phyloP scores from a whole-genome alignment of 2,888 invertebrate genomes.

The Macaria liturata region DNA sequence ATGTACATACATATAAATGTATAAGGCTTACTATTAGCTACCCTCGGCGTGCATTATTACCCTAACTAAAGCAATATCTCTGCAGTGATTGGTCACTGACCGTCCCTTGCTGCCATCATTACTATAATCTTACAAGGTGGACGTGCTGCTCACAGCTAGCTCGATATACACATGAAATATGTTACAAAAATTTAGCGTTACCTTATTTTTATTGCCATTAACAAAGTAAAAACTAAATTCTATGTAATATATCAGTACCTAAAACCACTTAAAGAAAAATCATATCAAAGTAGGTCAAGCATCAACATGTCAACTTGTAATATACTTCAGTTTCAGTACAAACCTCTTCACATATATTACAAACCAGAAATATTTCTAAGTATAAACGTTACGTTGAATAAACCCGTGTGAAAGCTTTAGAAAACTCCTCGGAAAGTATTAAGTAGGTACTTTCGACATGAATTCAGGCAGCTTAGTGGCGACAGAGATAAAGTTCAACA shows the following conservation, averaged over 20 bases:
- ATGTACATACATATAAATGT: no score
- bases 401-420: constrained; percentile 38
- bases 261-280: constrained; percentile 1
- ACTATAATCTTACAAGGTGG: constrained; percentile 30
- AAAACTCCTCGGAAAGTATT: constrained; percentile 36
- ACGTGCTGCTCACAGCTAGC: constrained; percentile 20
- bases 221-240: no score
- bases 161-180: neutral
- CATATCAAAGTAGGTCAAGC: neutral
- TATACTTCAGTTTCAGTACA: constrained; percentile 3
- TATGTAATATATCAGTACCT: no score
- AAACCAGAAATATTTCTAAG: constrained; percentile 30
- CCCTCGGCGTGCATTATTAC: constrained; percentile 28
- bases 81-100: constrained; percentile 6
- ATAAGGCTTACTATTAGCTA: no score
- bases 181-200: no score
- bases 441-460: constrained; percentile 39
- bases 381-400: constrained; percentile 32
- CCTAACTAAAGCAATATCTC: constrained; percentile 22
- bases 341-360: constrained; percentile 7
- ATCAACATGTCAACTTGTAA: neutral
- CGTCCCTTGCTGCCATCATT: constrained; percentile 29
- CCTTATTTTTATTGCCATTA: no score
- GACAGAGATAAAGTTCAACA: constrained; percentile 36
- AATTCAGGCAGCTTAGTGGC: constrained; percentile 42